Base-by-base conservation (phyloP, 2,888 invertebrate species). In the Coelinius sp. region DNA sequence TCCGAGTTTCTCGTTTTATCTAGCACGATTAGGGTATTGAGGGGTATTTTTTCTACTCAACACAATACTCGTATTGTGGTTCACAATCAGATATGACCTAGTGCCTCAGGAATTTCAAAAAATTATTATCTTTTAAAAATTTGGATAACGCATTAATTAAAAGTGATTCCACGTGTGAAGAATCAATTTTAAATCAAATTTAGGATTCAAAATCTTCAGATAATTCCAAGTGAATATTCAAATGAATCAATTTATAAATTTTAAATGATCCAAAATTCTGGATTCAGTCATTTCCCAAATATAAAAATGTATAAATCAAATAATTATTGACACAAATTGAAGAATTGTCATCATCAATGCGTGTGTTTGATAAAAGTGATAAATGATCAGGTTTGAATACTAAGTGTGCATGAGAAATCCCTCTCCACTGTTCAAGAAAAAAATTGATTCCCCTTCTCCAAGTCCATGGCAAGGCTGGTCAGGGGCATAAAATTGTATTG, bases 401-500 rank as follows among this genome's bases (percentile, higher is more conserved):
- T 59, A 56, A 25, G 41, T 20, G 67, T 53, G 38, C 31, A 38
- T 20, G 25, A 17, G 25, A 17, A 68, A 44, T 56, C 68, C 68
- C 68, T 41, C 56, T 59, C 56, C 22, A 44, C 27, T 31, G 20
- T 6, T 20, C 8, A 31, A 31, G n/a, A n/a, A 20, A 20, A 49
- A 35, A 59, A 27, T 22, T 14, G 6, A 65, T 65, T 70, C 70
- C 65, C 65, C 70, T 70, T 20, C 65, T 65, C 41, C 25, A 3
- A 20, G 17, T 17, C 20, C 25, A 35, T 10, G 25, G 31, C 56
- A 17, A 35, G 31, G 17, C 35, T 20, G 59, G 20, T 31, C 31
- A 7, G 70, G 76, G 77, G 72, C 73, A 82, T 80, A 80, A 80
- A 81, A 77, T 73, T 68, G 49, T 76, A 74, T 68, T 75, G 71